A percentile compares a stretch with the other conserved stretches of the same genome.
Evolutionary conservation across 2,797 vertebrate species (phyloP).

Genomic region (Cynodonichthys magdalenae): DNA sequence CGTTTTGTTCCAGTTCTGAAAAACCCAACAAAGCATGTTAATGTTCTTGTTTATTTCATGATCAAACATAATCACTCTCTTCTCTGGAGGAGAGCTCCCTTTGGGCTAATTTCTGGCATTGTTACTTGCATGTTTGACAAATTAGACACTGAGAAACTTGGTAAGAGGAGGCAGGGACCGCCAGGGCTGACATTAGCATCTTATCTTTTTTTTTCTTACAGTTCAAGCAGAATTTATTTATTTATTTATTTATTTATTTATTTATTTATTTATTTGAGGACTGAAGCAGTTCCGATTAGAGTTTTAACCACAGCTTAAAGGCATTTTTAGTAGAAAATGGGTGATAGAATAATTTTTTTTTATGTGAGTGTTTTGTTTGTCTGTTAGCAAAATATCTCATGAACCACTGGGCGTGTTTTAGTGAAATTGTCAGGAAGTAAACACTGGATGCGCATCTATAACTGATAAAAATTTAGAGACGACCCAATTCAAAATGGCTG

Average conservation of each 20-base stretch:
- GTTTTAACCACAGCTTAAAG: slow-evolving; percentile 48
- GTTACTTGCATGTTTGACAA: slow-evolving; percentile 78
- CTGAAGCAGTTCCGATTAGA: slow-evolving; percentile 51
- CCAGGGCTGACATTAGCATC: slow-evolving; percentile 62
- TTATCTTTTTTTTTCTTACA: slow-evolving; percentile 46
- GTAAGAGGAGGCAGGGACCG: slow-evolving; percentile 21
- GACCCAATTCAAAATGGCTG: too few species aligned
- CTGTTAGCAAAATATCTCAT: too few species aligned
- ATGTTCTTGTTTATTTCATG: slow-evolving; percentile 80
- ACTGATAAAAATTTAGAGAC: too few species aligned
- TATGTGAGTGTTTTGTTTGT: too few species aligned
- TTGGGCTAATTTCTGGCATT: slow-evolving; percentile 74
- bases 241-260: too few species aligned
- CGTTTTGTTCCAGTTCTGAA: slow-evolving; percentile 73
- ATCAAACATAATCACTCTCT: slow-evolving; percentile 80
- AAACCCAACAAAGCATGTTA: slow-evolving; percentile 80
- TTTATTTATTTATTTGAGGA: slow-evolving; percentile 58
- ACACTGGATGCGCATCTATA: too few species aligned
- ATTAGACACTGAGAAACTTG: slow-evolving; percentile 69
- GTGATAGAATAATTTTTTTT: too few species aligned
- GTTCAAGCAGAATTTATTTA: slow-evolving; percentile 58
- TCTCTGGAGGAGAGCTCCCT: slow-evolving; percentile 71
- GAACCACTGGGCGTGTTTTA: too few species aligned
- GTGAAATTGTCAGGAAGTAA: too few species aligned
- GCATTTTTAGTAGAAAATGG: too few species aligned